phyloP scores from a whole-genome alignment of 2,113 vertebrate genomes.

The Paracanthobrama guichenoti region DNA sequence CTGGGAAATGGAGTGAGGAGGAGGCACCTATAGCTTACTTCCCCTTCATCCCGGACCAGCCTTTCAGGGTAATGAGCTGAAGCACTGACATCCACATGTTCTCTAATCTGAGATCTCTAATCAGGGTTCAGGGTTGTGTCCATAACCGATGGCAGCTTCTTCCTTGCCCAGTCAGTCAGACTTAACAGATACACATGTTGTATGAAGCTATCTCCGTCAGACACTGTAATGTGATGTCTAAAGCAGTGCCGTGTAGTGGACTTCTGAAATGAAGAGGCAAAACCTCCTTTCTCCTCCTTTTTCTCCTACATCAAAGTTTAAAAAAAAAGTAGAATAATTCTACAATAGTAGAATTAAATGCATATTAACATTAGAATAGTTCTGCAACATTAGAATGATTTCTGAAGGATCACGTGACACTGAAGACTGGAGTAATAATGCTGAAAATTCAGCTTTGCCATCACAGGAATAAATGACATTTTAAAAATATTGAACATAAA shows the following conservation, averaged over 20 bases:
- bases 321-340: too few relatives aligned
- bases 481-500: neutral
- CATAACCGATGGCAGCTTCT: neutral
- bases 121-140: neutral
- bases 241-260: too few relatives aligned
- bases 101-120: neutral
- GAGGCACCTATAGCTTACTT: conserved; percentile 91
- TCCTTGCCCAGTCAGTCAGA: neutral
- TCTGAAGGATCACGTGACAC: too few relatives aligned
- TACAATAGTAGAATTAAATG: too few relatives aligned
- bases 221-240: too few relatives aligned
- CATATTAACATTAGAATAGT: too few relatives aligned
- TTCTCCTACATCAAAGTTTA: too few relatives aligned
- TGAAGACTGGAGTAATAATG: neutral
- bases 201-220: too few relatives aligned
- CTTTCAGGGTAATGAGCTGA: conserved; percentile 86
- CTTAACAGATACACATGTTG: neutral
- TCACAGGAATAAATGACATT: neutral
- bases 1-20: conserved; percentile 89
- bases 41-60: conserved; percentile 97
- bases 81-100: neutral
- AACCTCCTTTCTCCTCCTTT: too few relatives aligned
- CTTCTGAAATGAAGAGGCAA: too few relatives aligned
- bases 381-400: too few relatives aligned
- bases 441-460: neutral